Base-by-base conservation (phyloP, 64 coral and sea anemone genomes). In the Montipora foliosa region DNA sequence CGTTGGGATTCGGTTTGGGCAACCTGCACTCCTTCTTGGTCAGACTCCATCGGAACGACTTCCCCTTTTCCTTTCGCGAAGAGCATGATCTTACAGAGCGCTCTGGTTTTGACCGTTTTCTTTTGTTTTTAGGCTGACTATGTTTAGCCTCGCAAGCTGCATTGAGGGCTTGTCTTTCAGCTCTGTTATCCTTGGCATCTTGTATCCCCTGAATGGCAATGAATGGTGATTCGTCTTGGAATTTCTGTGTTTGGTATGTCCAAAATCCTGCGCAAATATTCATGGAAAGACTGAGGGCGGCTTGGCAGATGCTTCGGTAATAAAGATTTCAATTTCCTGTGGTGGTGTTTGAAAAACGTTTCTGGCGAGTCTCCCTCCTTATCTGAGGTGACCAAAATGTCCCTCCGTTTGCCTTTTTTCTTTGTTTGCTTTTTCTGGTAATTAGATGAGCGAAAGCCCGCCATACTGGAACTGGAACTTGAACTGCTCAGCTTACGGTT, bases 311-410 rank as follows among this genome's bases (percentile, higher is more conserved):
- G 75, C 46, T 77, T 48, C 24, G 75, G 75, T 77, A 77, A 44
- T 46, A 77, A 44, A 77, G 29, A 77, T 47, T 77, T 77, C 24
- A 77, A 45, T 47, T 77, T 77, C 75, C 11, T 77, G 44, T 77
- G 75, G 75, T 77, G 75, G 75, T 77, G 24, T 77, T 77, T 29
- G 75, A 45, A 77, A 77, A 77, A 77, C 29, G 24, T 77, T 77
- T 77, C 44, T 14, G 44, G 75, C 5, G 75, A 77, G 37, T 47
- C 24, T 77, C 37, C 75, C 75, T 77, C 75, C 75, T 77, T 37
- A 45, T 77, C 75, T 46, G 75, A 77, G 75, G 44, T 49, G 37
- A 77, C 29, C 75, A 77, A 77, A 77, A 77, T 44, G 24, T 29
- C 11, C 75, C 29, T 77, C 75, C 44, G 46, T 77, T 77, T 77